phyloP scores from a whole-genome alignment of 2,113 vertebrate genomes.

The Gnathonemus echidnorhynchus region DNA sequence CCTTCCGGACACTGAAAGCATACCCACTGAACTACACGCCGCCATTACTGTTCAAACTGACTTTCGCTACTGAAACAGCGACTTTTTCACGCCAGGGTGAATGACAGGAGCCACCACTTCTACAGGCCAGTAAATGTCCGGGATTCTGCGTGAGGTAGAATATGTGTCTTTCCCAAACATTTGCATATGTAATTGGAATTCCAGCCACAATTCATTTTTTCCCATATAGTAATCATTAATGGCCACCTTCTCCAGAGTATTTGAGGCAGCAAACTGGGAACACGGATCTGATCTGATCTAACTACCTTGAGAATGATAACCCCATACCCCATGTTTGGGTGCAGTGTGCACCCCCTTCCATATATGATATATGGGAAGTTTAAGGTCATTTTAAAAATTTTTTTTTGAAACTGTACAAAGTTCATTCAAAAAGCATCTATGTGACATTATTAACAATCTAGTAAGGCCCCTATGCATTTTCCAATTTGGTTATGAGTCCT shows the following conservation, averaged over 20 bases:
- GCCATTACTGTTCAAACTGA: neutral
- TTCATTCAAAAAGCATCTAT: constrained; percentile 14
- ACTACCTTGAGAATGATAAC: neutral
- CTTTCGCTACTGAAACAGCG: neutral
- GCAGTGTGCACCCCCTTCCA: neutral
- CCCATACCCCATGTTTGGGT: neutral
- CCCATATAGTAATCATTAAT: neutral
- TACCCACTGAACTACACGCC: neutral
- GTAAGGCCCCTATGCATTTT: neutral
- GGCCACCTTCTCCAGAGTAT: neutral
- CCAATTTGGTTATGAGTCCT: neutral
- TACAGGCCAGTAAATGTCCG: neutral
- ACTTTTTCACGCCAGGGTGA: neutral
- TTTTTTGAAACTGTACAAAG: constrained; percentile 41
- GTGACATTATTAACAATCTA: constrained; percentile 13
- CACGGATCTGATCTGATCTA: neutral
- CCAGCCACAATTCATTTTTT: neutral
- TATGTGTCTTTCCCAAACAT: neutral
- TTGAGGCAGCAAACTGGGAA: neutral
- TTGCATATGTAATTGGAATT: neutral
- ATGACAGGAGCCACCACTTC: neutral
- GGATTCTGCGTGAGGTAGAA: neutral
- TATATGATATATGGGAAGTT: constrained; percentile 26
- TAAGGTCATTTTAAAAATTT: constrained; percentile 39
- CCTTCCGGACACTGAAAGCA: neutral